Conservation (phyloP, 2,888 invertebrate species). For the Nasonovia ribisnigri region DNA sequence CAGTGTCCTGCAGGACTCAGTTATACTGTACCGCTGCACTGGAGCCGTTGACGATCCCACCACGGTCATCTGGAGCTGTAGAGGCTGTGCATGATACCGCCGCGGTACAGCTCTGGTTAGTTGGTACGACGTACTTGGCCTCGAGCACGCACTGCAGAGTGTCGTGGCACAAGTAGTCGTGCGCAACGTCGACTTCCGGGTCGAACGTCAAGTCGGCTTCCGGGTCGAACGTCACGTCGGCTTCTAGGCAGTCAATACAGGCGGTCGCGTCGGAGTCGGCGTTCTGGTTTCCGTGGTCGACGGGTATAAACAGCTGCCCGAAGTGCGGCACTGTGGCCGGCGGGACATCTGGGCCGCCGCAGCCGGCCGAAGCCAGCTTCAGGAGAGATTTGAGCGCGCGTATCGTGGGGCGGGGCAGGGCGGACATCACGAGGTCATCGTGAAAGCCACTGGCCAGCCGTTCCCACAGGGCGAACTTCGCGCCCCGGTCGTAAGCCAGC, state of each 20-base stretch:
- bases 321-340: constrained; percentile 1
- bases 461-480: neutral
- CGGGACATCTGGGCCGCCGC: neutral
- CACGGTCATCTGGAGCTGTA: too few relatives aligned
- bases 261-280: neutral
- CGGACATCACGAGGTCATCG: constrained; percentile 11
- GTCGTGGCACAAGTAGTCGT: constrained; percentile 13
- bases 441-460: neutral
- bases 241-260: too few relatives aligned
- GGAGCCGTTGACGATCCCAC: too few relatives aligned
- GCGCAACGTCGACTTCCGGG: too few relatives aligned
- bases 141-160: too few relatives aligned
- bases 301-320: neutral
- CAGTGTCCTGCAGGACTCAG: too few relatives aligned
- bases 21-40: too few relatives aligned
- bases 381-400: constrained; percentile 19
- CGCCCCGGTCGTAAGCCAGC: neutral
- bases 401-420: neutral
- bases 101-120: neutral
- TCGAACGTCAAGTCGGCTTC: too few relatives aligned
- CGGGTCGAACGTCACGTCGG: too few relatives aligned
- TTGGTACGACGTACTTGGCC: constrained; percentile 25
- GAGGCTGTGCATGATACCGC: too few relatives aligned
- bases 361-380: too few relatives aligned
- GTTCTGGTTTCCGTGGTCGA: neutral